Percentiles rank a stretch among this genome's conserved stretches.
These are phyloP conservation scores for Aythya fuligula DNA, from an alignment of 2,797 vertebrate genomes.

Conservation along the genomic window DNA sequence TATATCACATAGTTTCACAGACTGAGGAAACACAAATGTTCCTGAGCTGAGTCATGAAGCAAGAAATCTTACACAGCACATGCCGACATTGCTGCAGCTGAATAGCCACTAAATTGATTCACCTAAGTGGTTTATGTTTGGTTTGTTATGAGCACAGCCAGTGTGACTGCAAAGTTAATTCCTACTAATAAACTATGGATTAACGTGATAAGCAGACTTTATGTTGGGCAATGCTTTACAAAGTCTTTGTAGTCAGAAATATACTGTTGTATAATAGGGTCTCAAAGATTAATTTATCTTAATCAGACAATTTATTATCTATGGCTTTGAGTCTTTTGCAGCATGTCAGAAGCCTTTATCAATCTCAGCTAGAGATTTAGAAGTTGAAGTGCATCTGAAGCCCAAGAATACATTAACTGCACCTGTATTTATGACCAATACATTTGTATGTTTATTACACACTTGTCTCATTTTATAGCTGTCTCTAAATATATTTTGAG, in stretches of 20 bases:
- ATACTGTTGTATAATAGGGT: background rate
- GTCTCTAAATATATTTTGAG: background rate
- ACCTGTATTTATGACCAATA: background rate
- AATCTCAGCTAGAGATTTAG: background rate
- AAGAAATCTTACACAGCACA: background rate
- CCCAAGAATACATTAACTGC: background rate
- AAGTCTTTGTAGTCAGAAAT: background rate
- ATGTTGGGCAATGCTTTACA: background rate
- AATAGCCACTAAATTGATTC: conserved; percentile 5
- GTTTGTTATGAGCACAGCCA: background rate
- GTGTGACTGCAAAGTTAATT: conserved; percentile 7
- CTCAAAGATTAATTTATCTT: conserved; percentile 3
- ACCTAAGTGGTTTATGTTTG: background rate
- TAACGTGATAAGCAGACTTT: conserved; percentile 11
- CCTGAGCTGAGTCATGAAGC: background rate
- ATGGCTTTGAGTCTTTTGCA: background rate
- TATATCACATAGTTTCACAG: background rate
- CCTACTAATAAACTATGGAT: conserved; percentile 13
- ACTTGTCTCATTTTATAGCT: background rate
- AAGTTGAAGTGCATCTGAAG: background rate
- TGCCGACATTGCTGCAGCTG: background rate
- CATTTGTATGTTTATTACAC: background rate
- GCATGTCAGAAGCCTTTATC: background rate
- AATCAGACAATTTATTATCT: background rate
- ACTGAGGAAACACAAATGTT: background rate